Conservation (phyloP, 2,888 invertebrate genomes). For the Andrena praecox region DNA sequence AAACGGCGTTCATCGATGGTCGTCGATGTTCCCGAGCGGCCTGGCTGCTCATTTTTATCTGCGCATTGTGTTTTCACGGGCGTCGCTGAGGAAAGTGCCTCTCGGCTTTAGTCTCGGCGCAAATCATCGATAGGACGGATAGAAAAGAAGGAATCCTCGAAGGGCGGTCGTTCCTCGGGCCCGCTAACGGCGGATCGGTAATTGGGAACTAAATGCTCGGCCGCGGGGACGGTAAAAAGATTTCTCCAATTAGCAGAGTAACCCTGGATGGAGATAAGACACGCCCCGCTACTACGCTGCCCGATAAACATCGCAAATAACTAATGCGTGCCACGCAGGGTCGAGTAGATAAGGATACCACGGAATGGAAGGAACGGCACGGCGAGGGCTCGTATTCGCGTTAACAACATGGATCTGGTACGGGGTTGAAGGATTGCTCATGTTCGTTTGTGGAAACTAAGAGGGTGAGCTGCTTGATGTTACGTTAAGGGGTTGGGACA, state of each 20-base stretch:
- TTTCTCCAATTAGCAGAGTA: conserved; percentile 81
- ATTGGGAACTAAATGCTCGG: conserved; percentile 77
- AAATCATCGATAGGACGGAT: conserved; percentile 54
- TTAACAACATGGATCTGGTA: conserved; percentile 44
- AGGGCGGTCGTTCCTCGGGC: conserved; percentile 12
- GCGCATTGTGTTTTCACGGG: neutral
- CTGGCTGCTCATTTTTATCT: neutral
- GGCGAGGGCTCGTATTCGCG: conserved; percentile 18
- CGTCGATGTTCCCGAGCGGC: neutral
- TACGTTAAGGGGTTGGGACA: neutral
- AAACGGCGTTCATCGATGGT: neutral
- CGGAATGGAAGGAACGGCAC: conserved; percentile 18
- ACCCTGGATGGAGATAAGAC: conserved; percentile 78
- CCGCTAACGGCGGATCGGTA: conserved; percentile 54
- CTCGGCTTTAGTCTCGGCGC: neutral
- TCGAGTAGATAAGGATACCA: conserved; percentile 21
- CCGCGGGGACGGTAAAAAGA: conserved; percentile 74
- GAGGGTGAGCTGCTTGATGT: neutral
- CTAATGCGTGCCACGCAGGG: conserved; percentile 65
- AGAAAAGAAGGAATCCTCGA: conserved; percentile 23
- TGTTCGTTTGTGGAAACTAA: neutral
- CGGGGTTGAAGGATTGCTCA: neutral
- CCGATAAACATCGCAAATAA: conserved; percentile 78
- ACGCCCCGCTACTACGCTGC: conserved; percentile 69
- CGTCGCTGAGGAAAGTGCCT: neutral